phyloP scores from a whole-genome alignment of 1,140 invertebrate genomes.

The Plutomurus gul region DNA sequence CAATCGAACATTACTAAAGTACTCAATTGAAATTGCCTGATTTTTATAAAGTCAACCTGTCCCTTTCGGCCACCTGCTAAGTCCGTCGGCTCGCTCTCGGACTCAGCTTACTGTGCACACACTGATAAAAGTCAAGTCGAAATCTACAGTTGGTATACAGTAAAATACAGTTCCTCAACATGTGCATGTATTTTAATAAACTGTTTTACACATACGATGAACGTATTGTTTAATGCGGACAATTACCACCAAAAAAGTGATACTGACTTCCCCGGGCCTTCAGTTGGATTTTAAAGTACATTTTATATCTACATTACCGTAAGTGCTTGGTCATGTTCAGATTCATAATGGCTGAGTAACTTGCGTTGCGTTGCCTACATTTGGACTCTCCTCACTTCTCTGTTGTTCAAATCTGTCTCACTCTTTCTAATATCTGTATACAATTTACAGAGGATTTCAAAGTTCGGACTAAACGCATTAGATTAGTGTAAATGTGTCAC shows the following conservation, averaged over 20 bases:
- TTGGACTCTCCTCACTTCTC: background rate
- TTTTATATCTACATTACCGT: conserved; percentile 1
- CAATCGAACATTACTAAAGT: background rate
- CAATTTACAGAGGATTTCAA: no score
- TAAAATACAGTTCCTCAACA: no score
- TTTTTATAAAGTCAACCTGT: conserved; percentile 45
- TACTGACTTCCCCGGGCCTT: background rate
- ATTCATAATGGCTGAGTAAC: conserved; percentile 22
- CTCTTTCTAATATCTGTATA: no score
- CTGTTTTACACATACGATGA: background rate
- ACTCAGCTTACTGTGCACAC: no score
- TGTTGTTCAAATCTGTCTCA: no score
- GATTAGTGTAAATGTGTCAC: no score
- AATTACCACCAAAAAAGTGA: background rate
- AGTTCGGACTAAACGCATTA: no score
- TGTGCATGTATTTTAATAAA: no score
- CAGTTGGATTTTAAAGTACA: background rate
- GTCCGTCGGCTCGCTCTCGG: background rate
- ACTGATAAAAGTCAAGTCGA: no score
- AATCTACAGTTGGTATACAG: no score
- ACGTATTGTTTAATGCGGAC: background rate
- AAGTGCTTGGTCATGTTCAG: conserved; percentile 7
- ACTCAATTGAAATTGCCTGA: background rate
- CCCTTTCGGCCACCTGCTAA: conserved; percentile 44
- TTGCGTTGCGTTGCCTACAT: background rate